Evolutionary conservation across 2,888 invertebrate genomes (phyloP), one percentile per base, ranked within the genome.

Genomic region (Vesta saturnalis): DNA sequence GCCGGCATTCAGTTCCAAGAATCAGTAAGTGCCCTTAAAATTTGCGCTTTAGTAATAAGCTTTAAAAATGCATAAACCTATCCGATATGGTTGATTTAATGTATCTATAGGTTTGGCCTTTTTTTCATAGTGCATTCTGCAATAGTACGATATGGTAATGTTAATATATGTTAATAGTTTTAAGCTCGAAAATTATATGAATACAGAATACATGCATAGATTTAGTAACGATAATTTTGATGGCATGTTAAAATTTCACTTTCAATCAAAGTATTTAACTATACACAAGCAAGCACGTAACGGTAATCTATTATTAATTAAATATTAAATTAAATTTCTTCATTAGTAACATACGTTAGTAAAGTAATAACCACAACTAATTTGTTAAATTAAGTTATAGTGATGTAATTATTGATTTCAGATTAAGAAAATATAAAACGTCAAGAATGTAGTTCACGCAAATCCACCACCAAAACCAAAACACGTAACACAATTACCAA

Each of bases 391-490:
- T 39, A 39, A 39, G 39, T 39, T 39, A n/a, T 56, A 30, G 8
- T 56, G 23, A 22, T 22, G 22, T 58, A 30, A 30, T 54, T 64
- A 18, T 18, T 58, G 21, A 56, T 64, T 59, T 58, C 59, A 64
- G 59, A 16, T 58, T 21, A 58, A 57, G 19, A 16, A 18, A 57
- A 39, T 19, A 58, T 16, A 5, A 12, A 18, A 12, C 49, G 60
- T 16, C 66, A 58, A 67, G 66, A 58, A 69, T 69, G 69, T 65
- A 69, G 62, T 61, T 65, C 39, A 47, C 16, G 16, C 52, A 39
- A 58, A 10, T 58, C 22, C 18, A 55, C 39, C 22, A 55, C 35
- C 61, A 61, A n/a, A n/a, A 58, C 10, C n/a, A 30, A 14, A 6
- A 22, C n/a, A 14, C 15, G 21, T 39, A 30, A 10, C 4, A 6